phyloP scores from a whole-genome alignment of 2,888 invertebrate species.

The Coremacera marginata region DNA sequence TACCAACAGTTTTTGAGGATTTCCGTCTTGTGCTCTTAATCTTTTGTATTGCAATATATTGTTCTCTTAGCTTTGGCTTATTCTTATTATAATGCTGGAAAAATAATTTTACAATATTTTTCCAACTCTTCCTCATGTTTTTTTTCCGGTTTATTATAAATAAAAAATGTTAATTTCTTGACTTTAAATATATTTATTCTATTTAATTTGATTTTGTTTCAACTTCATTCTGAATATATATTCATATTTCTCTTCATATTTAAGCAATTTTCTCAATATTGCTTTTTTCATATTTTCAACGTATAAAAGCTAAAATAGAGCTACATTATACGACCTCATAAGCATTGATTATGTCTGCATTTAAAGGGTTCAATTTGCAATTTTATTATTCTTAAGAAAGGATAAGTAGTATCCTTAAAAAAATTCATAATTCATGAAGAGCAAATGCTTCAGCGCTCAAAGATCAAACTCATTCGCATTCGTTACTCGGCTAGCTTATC shows the following conservation, averaged over 20 bases:
- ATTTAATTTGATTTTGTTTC: too few species aligned
- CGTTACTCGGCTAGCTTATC: neutral
- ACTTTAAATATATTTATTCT: too few species aligned
- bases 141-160: too few species aligned
- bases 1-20: neutral
- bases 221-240: too few species aligned
- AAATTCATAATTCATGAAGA: slow-evolving; percentile 26
- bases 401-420: neutral
- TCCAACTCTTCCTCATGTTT: too few species aligned
- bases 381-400: neutral
- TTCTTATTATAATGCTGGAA: too few species aligned
- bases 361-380: slow-evolving; percentile 9
- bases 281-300: too few species aligned
- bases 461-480: slow-evolving; percentile 11
- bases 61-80: neutral
- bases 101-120: too few species aligned
- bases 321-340: neutral
- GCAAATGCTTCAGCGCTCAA: neutral
- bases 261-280: too few species aligned
- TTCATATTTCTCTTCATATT: too few species aligned
- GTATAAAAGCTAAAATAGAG: too few species aligned
- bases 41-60: neutral
- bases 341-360: neutral
- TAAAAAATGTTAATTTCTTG: too few species aligned
- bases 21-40: neutral